These are phyloP conservation scores for Vicugna pacos DNA, from an alignment of 2,113 vertebrate species.

Conservation along the genomic window DNA sequence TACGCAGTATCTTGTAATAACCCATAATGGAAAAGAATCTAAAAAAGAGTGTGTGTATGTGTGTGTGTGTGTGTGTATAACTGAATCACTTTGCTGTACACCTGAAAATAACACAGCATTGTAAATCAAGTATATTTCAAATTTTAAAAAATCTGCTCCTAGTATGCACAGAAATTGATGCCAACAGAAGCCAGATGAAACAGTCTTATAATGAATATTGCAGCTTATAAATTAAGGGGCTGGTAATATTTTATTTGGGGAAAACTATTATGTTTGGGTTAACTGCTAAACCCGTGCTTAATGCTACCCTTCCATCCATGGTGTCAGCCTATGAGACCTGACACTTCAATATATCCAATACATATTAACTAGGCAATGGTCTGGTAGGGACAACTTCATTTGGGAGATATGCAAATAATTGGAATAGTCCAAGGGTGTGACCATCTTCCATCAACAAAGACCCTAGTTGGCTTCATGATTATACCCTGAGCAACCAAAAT, in stretches of 20 bases:
- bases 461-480: neutral
- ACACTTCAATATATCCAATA: neutral
- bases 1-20: too few species aligned
- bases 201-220: neutral
- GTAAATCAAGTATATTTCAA: too few species aligned
- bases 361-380: neutral
- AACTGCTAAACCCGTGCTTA: neutral
- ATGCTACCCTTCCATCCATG: neutral
- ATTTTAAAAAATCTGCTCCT: neutral
- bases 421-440: neutral
- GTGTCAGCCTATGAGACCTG: neutral
- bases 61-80: too few species aligned
- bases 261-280: neutral
- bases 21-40: too few species aligned
- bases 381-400: neutral
- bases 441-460: neutral
- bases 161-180: neutral
- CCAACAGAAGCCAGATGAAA: neutral
- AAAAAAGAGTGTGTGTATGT: too few species aligned
- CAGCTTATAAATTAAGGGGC: neutral
- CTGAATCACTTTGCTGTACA: too few species aligned
- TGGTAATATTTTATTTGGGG: neutral
- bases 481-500: neutral
- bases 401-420: neutral
- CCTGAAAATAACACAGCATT: too few species aligned